Evolutionary conservation across 2,888 invertebrate species (phyloP).

Genomic region (Drosophila vallismaia): DNA sequence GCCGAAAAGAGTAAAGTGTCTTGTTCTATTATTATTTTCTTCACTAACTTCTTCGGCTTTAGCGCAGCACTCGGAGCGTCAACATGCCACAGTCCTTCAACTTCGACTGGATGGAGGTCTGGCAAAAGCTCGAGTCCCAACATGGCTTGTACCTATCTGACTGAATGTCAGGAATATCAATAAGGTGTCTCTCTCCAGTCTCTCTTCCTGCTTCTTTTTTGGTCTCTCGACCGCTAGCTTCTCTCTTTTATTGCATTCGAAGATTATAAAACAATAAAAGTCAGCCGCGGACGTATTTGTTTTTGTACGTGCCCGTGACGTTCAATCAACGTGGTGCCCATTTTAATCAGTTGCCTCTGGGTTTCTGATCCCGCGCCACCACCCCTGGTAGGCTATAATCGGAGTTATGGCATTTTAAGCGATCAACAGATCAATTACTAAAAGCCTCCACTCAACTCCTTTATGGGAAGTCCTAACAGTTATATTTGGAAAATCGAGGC

Average conservation of each 20-base stretch:
- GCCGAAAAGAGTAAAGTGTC: background rate
- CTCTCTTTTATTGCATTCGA: slow-evolving; percentile 20
- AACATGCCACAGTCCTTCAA: slow-evolving; percentile 75
- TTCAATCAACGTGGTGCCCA: slow-evolving; percentile 66
- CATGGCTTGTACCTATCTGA: slow-evolving; percentile 48
- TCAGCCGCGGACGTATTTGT: slow-evolving; percentile 54
- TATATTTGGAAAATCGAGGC: slow-evolving; percentile 43
- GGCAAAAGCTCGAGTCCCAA: slow-evolving; percentile 53
- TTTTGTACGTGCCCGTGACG: slow-evolving; percentile 75
- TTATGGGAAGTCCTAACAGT: slow-evolving; percentile 56
- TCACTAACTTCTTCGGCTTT: slow-evolving; percentile 35
- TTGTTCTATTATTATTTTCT: slow-evolving; percentile 3
- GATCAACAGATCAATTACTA: slow-evolving; percentile 57
- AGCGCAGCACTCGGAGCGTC: slow-evolving; percentile 65
- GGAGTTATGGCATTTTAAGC: slow-evolving; percentile 78
- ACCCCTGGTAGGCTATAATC: slow-evolving; percentile 52
- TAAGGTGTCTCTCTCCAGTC: slow-evolving; percentile 48
- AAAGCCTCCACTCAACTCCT: slow-evolving; percentile 11
- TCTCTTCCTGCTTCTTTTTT: slow-evolving; percentile 7
- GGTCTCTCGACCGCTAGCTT: slow-evolving; percentile 6
- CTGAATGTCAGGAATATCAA: slow-evolving; percentile 74
- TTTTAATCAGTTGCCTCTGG: slow-evolving; percentile 48
- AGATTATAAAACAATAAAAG: slow-evolving; percentile 74
- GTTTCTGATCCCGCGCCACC: background rate
- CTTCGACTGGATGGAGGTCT: slow-evolving; percentile 58